These are phyloP conservation scores for Phrynosoma platyrhinos DNA, from an alignment of 2,113 vertebrate genomes.

Conservation along the genomic window DNA sequence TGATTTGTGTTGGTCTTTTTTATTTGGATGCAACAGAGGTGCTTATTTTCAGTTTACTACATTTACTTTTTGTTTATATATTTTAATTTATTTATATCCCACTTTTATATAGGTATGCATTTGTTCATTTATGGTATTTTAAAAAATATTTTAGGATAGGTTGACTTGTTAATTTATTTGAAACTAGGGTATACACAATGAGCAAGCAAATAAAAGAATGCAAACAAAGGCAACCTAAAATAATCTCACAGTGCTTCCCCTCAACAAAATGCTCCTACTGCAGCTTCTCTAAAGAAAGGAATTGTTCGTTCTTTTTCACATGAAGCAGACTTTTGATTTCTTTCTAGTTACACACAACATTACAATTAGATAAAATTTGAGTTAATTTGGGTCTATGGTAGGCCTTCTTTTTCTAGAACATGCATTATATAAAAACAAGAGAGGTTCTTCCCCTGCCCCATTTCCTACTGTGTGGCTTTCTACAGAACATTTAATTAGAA, in stretches of 20 bases:
- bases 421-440: not conserved
- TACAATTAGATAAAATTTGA: not conserved
- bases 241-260: not conserved
- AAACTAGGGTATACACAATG: no score
- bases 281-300: not conserved
- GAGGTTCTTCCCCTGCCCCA: not conserved
- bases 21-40: no score
- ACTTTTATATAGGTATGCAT: no score
- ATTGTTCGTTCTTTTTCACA: not conserved
- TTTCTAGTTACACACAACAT: not conserved
- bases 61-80: no score
- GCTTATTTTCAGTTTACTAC: no score
- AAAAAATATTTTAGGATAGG: no score
- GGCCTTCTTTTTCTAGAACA: not conserved
- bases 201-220: no score
- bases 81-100: no score
- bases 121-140: no score
- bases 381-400: not conserved
- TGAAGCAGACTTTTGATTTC: not conserved
- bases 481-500: slow-evolving; percentile 18
- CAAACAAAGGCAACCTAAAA: not conserved
- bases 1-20: no score
- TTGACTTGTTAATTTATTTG: no score
- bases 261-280: not conserved
- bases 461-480: not conserved